phyloP scores from a whole-genome alignment of 2,113 vertebrate genomes.

The Dinomys branickii region DNA sequence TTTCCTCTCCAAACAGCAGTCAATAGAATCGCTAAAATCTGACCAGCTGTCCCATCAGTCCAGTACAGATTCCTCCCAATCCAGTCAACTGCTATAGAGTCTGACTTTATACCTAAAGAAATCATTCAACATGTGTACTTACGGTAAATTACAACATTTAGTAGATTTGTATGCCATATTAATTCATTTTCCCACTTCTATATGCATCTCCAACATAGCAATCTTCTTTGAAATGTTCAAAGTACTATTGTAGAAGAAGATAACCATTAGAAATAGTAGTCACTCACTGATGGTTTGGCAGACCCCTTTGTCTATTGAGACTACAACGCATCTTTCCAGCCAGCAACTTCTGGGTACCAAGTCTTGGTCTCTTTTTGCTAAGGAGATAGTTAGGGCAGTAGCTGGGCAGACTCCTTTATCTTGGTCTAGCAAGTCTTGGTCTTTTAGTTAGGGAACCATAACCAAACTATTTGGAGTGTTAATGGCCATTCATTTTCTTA shows the following conservation, averaged over 20 bases:
- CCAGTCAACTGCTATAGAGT: slow-evolving; percentile 94
- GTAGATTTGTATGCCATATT: background rate
- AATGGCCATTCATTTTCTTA: background rate
- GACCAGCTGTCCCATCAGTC: slow-evolving; percentile 91
- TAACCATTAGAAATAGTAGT: background rate
- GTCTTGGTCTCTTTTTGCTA: background rate
- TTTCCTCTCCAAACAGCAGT: slow-evolving; percentile 81
- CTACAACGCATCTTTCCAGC: background rate
- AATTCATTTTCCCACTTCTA: background rate
- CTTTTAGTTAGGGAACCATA: background rate
- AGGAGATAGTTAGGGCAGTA: background rate
- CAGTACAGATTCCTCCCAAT: slow-evolving; percentile 95
- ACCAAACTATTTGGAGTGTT: background rate
- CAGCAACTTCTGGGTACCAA: background rate
- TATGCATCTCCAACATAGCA: background rate
- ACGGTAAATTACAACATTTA: background rate
- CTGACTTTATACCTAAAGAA: slow-evolving; percentile 90
- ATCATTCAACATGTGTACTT: background rate
- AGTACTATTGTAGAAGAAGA: background rate
- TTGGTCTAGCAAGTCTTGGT: background rate
- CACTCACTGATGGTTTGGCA: background rate
- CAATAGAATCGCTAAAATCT: slow-evolving; percentile 90
- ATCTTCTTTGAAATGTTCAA: background rate
- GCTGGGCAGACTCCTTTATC: background rate
- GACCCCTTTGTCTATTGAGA: background rate